Base-by-base conservation (phyloP, 92 coral and sea anemone genomes). In the Muricea muricata region DNA sequence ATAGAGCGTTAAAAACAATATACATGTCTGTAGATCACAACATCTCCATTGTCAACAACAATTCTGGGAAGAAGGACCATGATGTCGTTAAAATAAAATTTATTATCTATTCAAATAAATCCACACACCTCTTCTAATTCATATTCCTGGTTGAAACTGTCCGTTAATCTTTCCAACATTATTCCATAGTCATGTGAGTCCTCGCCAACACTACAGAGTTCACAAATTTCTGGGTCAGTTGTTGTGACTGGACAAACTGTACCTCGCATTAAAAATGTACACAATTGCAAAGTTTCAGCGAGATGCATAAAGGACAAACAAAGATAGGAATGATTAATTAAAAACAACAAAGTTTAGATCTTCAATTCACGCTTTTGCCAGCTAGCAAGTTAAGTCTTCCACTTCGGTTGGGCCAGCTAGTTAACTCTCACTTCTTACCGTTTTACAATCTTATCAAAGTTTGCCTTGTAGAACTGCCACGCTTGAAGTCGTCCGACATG, bases 121-220 rank as follows among this genome's bases (percentile, higher is more conserved):
- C 15, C 21, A 12, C 15, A 17, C 6, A 96, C 99, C 93, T 96
- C 90, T 65, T 93, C 87, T 32, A 96, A 80, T 14, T 93, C 90
- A 42, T 88, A 92, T 45, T 92, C 89, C 29, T 88, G 79, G 78
- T 96, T 96, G 65, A 93, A 92, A 75, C 66, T 80, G 31, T 91
- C 93, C 1, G 94, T 93, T 6, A 91, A 87, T 18, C 91, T 88
- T 28, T 88, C 57, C 17, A 96, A 55, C 81, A 96, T 71, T 34
- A 90, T 88, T 21, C 99, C 92, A 20, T 86, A 83, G 61, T 96
- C 99, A 93, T 89, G 93, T 4, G 99, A 91, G 78, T 94, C 94
- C 54, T 88, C 90, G 40, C 99, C 99, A 74, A 91, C 87, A 73
- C 99, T 96, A 61, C n/a, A 52, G 20, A 52, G 24, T 8, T 45